Evolutionary conservation across 2,888 invertebrate genomes (phyloP).

Genomic region (Platycheirus albimanus): DNA sequence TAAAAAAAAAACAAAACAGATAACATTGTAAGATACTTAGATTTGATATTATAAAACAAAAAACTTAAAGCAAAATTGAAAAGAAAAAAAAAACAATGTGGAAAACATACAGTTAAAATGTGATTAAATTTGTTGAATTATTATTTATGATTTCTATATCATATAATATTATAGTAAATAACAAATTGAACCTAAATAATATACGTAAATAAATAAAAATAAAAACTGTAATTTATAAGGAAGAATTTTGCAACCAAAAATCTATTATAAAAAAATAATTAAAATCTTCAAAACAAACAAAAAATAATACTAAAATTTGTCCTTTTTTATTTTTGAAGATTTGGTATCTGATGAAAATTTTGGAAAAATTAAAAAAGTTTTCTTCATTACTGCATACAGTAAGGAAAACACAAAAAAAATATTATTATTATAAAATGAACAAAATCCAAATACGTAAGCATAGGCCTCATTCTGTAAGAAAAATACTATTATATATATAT

Average conservation of each 20-base stretch:
- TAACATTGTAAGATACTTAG: slow-evolving; percentile 74
- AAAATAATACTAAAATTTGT: slow-evolving; percentile 65
- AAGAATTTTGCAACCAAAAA: slow-evolving; percentile 70
- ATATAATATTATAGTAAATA: slow-evolving; percentile 72
- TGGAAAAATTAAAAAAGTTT: slow-evolving; percentile 58
- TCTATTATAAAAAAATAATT: slow-evolving; percentile 56
- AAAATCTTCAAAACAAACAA: slow-evolving; percentile 31
- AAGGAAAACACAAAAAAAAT: slow-evolving; percentile 53
- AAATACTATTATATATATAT: slow-evolving; percentile 76
- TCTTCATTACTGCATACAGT: slow-evolving; percentile 65
- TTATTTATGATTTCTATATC: slow-evolving; percentile 72
- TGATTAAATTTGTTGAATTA: slow-evolving; percentile 74
- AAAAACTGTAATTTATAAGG: slow-evolving; percentile 42
- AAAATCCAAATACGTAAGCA: slow-evolving; percentile 83
- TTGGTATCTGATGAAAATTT: slow-evolving; percentile 59
- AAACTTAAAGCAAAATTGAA: slow-evolving; percentile 26
- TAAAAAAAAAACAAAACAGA: slow-evolving; percentile 66
- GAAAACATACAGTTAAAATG: slow-evolving; percentile 73
- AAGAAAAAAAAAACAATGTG: slow-evolving; percentile 44
- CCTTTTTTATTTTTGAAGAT: slow-evolving; percentile 67
- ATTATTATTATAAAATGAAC: slow-evolving; percentile 72
- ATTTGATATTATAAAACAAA: slow-evolving; percentile 72
- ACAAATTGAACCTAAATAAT: slow-evolving; percentile 66
- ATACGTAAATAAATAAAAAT: slow-evolving; percentile 67
- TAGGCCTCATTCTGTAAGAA: slow-evolving; percentile 83